Base-by-base conservation (phyloP, 2,113 vertebrate genomes). In the Gavia stellata region DNA sequence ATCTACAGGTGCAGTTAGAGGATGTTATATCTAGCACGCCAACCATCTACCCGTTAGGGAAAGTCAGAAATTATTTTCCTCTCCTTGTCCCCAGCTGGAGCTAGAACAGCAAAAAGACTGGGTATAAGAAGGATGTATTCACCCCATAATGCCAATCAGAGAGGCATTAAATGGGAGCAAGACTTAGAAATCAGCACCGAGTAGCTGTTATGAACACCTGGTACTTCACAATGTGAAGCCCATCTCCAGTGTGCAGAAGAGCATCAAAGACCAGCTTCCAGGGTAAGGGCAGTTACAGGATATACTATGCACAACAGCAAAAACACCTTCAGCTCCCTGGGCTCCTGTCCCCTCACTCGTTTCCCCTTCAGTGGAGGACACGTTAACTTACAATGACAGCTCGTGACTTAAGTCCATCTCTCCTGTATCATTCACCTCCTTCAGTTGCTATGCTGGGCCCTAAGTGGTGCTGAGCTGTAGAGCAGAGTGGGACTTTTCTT, bases 351-450 rank as follows among this genome's bases (percentile, higher is more conserved):
- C 31, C 29, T 78, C 45, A 33, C 14, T 70, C n/a, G 20, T 59
- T 87, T 89, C 12, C 9, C 55, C 33, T 16, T 49, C 34, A 59
- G 55, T 20, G 62, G 38, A 52, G 34, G 47, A 81, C 42, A 77
- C 4, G 6, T 26, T 56, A 79, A 71, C 33, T 55, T 55, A 58
- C 4, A 63, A 25, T 26, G 53, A 53, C 33, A 75, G 79, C 28
- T 75, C 0, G 0, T 5, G n/a, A 45, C 47, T 42, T n/a, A 25
- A 31, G 45, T 36, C 44, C 24, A 10, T 47, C 14, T 74, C 45
- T 84, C 17, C 56, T 71, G 44, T 14, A 59, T n/a, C 47, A 55
- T 50, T 79, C 50, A 58, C 3, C 1, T 49, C 50, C 49, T 81
- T 62, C 24, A 88, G 24, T 36, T 50, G 23, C 56, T 75, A 8